Evolutionary conservation across 2,113 vertebrate species (phyloP), one percentile per base, ranked within the genome.

Genomic region (Gopherus evgoodei): DNA sequence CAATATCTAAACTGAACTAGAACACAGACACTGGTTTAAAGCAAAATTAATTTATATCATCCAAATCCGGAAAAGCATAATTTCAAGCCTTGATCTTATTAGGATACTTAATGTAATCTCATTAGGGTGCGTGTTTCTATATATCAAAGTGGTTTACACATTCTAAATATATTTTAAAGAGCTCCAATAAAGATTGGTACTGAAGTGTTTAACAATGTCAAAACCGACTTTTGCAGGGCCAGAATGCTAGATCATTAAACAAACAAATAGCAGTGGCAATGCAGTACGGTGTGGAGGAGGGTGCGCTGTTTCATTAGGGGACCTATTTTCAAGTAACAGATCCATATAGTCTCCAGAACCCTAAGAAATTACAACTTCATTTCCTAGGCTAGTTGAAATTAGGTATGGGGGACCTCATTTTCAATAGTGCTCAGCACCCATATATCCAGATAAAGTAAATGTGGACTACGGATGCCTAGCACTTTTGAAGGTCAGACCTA

Each of bases 11-110:
- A 38, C 65, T 72, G 17, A 38, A 72, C n/a, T 38, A 72, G 89
- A 94, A 91, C 52, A 91, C 69, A 95, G 89, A 96, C 92, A 95
- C 69, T 93, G 84, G 88, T 93, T 97, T 96, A 93, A 97, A 96
- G 83, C 91, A 94, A 97, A 97, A 97, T 97, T 97, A 97, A 97
- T 97, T 97, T 97, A 96, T 97, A 97, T 94, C 95, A 94, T 90
- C 95, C 93, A 96, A 97, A 97, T 97, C 94, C 96, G 91, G 96
- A 97, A 97, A 97, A 97, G 95, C 90, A 90, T 93, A 97, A 97
- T 97, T 97, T 97, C 95, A 97, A 97, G 96, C 93, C 94, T 96
- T 97, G 95, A 97, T 96, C 95, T 94, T 97, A 97, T 97, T 96
- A 96, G 93, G 92, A 96, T 97, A 96, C 95, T 96, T 97, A 97